phyloP scores from a whole-genome alignment of 2,797 vertebrate genomes.

The Myotis daubentonii region DNA sequence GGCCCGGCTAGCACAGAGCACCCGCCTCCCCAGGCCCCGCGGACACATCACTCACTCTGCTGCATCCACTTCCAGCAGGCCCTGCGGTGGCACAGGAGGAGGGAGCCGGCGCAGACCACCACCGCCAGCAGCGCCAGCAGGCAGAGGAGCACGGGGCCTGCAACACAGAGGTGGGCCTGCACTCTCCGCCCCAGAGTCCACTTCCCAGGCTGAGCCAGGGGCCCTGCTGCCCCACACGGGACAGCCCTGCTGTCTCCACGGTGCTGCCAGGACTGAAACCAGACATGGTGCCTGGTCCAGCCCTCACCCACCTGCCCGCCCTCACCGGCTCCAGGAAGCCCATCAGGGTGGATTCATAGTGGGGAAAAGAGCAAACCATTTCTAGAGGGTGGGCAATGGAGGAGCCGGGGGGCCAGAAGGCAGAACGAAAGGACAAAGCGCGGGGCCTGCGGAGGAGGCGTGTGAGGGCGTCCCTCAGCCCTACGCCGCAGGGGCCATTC shows the following conservation, averaged over 20 bases:
- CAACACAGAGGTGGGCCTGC: slow-evolving; percentile 43
- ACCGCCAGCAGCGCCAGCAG: slow-evolving; percentile 17
- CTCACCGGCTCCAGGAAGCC: background rate
- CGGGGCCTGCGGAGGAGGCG: background rate
- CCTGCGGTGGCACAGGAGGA: slow-evolving; percentile 78
- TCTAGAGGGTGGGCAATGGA: background rate
- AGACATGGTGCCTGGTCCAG: background rate
- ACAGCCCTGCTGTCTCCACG: background rate
- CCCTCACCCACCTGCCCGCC: background rate
- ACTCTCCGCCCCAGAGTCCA: rapidly evolving
- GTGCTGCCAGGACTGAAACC: background rate
- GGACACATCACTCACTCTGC: slow-evolving; percentile 80
- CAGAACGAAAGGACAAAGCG: background rate
- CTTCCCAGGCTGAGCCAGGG: rapidly evolving
- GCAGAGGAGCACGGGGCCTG: slow-evolving; percentile 66
- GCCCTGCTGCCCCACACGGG: background rate
- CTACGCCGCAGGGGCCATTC: background rate
- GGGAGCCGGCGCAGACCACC: background rate
- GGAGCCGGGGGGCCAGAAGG: background rate
- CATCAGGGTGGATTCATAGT: rapidly evolving
- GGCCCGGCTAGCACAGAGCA: background rate
- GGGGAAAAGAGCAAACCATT: background rate
- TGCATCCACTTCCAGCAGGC: slow-evolving; percentile 77
- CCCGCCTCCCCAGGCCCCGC: background rate
- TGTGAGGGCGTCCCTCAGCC: background rate